Base-by-base conservation (phyloP, 2,888 invertebrate genomes). In the Loripinus fragilis region DNA sequence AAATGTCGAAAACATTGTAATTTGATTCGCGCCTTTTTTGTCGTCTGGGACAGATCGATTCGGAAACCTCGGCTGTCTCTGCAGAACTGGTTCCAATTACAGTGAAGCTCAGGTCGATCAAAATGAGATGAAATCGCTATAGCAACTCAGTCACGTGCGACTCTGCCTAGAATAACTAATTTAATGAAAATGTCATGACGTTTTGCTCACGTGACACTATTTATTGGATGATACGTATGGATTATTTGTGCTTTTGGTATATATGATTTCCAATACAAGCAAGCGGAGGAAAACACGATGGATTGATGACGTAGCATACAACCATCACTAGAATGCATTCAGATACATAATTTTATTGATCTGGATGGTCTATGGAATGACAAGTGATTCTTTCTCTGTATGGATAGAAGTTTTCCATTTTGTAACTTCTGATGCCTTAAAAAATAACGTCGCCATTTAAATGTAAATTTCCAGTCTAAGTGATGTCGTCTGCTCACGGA, bases 141-240 rank as follows among this genome's bases (percentile, higher is more conserved):
- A 81, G 84, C 64, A 81, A 81, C 84, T 30, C 25, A 38, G 50
- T 67, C 84, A 84, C 84, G 81, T 81, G 81, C 33, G 33, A 60
- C 33, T 60, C 74, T 72, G 67, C 71, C 77, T 81, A 80, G 84
- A 75, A 84, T 84, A 79, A 80, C 81, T 84, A 84, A 84, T 84
- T 84, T 84, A 77, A 81, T 84, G 84, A 84, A 84, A 77, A 73
- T 84, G 79, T 78, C 78, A 81, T 81, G 84, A 81, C 76, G 78
- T 75, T 66, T 55, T 65, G 30, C 76, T 80, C 81, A 81, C 80
- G 83, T 84, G 84, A 80, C 75, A 42, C 41, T 64, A 60, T 74
- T 75, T 84, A 78, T 71, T 70, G 81, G 77, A 77, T 72, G 75
- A 77, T 84, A 77, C 76, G 71, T 76, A 78, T 74, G 73, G 78